A percentile compares a stretch with the other conserved stretches of the same genome.
Evolutionary conservation across 2,888 invertebrate species (phyloP).

Genomic region (Folsomia manolachei): DNA sequence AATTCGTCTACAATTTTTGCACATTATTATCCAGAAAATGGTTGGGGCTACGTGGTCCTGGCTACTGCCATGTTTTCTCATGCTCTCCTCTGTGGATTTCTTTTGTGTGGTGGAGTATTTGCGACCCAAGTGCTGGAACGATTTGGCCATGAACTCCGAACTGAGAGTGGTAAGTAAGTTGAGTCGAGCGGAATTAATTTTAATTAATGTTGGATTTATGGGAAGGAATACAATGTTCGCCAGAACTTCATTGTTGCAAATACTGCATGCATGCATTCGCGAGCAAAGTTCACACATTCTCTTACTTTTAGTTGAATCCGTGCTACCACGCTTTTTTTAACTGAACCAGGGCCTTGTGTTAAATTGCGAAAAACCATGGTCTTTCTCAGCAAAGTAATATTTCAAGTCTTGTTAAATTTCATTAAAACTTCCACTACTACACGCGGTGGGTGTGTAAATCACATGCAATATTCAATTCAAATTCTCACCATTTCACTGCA

Average conservation of each 20-base stretch:
- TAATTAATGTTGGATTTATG: conserved; percentile 4
- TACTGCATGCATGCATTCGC: neutral
- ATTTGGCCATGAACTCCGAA: conserved; percentile 37
- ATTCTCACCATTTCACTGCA: too few species aligned
- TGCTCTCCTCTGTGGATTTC: conserved; percentile 44
- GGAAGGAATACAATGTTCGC: too few species aligned
- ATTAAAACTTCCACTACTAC: neutral
- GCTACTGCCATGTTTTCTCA: conserved; percentile 42
- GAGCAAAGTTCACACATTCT: too few species aligned
- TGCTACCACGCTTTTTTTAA: too few species aligned
- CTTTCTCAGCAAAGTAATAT: neutral
- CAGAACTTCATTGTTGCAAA: neutral
- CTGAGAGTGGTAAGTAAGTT: conserved; percentile 32
- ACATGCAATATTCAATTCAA: too few species aligned
- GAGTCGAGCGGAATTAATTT: neutral
- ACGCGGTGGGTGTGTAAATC: too few species aligned
- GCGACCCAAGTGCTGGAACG: conserved; percentile 23
- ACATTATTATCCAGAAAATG: conserved; percentile 38
- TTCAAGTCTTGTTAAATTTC: neutral
- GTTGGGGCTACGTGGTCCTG: conserved; percentile 47
- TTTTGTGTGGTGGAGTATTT: conserved; percentile 42
- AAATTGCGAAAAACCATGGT: neutral
- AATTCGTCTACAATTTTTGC: conserved; percentile 39
- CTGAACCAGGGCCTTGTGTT: too few species aligned
- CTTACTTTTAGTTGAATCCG: too few species aligned